Evolutionary conservation across 2,888 invertebrate species (phyloP).

Genomic region (Macrosoma leucophasiata): DNA sequence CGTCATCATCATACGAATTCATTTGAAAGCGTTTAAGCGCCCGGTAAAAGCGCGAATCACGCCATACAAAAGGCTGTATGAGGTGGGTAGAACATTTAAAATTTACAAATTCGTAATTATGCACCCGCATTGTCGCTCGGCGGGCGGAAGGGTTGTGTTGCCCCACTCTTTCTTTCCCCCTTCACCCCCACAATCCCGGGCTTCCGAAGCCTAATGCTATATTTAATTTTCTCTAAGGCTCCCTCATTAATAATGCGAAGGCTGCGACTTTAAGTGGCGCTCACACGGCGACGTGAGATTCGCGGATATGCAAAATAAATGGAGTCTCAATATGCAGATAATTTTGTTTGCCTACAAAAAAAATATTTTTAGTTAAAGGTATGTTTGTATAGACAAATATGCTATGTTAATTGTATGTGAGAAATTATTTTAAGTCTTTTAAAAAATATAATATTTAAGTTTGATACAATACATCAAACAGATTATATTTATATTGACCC

Average conservation of each 20-base stretch:
- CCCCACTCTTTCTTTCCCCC: constrained; percentile 38
- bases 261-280: constrained; percentile 74
- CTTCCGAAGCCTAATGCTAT: constrained; percentile 75
- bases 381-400: too few relatives aligned
- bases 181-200: constrained; percentile 51
- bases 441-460: too few relatives aligned
- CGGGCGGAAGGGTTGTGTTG: constrained; percentile 57
- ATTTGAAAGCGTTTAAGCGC: constrained; percentile 58
- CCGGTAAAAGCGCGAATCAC: constrained; percentile 67
- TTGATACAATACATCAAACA: too few relatives aligned
- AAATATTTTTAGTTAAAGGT: too few relatives aligned
- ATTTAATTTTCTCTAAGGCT: constrained; percentile 76
- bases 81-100: constrained; percentile 72
- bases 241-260: constrained; percentile 74
- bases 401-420: too few relatives aligned
- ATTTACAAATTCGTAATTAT: constrained; percentile 77
- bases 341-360: too few relatives aligned
- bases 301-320: constrained; percentile 44
- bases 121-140: constrained; percentile 73
- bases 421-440: too few relatives aligned
- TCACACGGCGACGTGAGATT: constrained; percentile 57
- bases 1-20: constrained; percentile 59
- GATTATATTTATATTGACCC: too few relatives aligned
- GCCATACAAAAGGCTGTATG: constrained; percentile 69
- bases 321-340: constrained; percentile 25